These are phyloP conservation scores for Actinernus sp. DNA, from an alignment of 92 coral and sea anemone species.

Conservation along the genomic window DNA sequence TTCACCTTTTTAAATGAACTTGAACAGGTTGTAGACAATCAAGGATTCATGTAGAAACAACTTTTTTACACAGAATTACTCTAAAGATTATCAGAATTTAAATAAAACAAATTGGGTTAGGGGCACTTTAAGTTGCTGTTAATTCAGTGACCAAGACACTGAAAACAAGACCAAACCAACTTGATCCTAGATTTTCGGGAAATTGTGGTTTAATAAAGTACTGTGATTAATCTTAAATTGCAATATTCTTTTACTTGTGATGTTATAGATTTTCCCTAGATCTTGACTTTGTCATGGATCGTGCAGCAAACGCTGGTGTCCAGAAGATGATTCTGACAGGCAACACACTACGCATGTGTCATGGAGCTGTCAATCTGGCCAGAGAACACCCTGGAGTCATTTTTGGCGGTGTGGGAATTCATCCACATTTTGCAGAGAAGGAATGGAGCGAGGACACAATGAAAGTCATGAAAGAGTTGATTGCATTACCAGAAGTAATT, in stretches of 20 bases:
- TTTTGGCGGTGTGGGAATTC: slow-evolving; percentile 94
- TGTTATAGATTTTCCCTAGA: slow-evolving; percentile 82
- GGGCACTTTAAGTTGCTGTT: too few relatives aligned
- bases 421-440: slow-evolving; percentile 95
- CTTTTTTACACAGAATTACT: too few relatives aligned
- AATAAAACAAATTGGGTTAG: too few relatives aligned
- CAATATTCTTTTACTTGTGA: not conserved
- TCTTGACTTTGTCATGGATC: slow-evolving; percentile 86
- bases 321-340: slow-evolving; percentile 98
- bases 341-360: slow-evolving; percentile 89
- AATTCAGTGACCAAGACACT: too few relatives aligned
- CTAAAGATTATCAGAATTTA: too few relatives aligned
- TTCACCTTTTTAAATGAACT: too few relatives aligned
- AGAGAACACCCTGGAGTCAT: slow-evolving; percentile 85
- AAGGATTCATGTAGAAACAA: too few relatives aligned
- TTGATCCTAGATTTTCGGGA: too few relatives aligned
- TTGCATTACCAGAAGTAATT: slow-evolving; percentile 89
- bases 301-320: slow-evolving; percentile 87
- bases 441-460: slow-evolving; percentile 86
- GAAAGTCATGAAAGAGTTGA: slow-evolving; percentile 72
- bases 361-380: slow-evolving; percentile 79
- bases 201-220: not conserved
- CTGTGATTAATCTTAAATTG: not conserved
- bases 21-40: too few relatives aligned
- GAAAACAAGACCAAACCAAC: too few relatives aligned